These are phyloP conservation scores for Siphlonurus alternatus DNA, from an alignment of 2,888 invertebrate genomes.

Conservation along the genomic window DNA sequence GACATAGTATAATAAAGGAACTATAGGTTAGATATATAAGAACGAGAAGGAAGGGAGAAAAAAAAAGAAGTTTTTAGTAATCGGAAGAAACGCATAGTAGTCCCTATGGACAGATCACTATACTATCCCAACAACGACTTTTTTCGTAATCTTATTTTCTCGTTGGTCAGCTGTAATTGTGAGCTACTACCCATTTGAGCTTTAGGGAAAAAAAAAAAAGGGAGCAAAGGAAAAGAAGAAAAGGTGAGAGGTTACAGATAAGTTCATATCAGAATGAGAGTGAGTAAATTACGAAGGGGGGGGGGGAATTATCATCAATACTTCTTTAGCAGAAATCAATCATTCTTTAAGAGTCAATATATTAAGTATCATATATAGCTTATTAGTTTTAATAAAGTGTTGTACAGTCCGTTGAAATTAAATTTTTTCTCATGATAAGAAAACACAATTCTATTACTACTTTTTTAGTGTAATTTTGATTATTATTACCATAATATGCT, in stretches of 20 bases:
- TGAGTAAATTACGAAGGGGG: too few species aligned
- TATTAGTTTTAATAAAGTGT: too few species aligned
- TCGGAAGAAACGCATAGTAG: not conserved
- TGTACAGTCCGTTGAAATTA: too few species aligned
- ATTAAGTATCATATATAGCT: too few species aligned
- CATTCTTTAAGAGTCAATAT: too few species aligned
- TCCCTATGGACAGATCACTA: not conserved
- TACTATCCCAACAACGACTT: not conserved
- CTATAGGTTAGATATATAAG: not conserved
- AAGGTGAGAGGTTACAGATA: not conserved
- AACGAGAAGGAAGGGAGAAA: not conserved
- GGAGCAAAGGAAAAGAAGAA: not conserved
- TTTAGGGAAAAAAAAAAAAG: not conserved
- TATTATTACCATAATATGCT: too few species aligned
- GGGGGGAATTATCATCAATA: too few species aligned
- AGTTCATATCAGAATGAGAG: not conserved
- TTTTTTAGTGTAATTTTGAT: too few species aligned
- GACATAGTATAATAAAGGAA: not conserved
- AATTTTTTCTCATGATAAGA: too few species aligned
- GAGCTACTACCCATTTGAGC: slow-evolving; percentile 1
- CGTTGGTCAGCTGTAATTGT: slow-evolving; percentile 4
- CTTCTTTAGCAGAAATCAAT: too few species aligned
- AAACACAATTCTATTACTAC: too few species aligned
- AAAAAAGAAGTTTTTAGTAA: not conserved
- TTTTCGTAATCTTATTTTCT: slow-evolving; percentile 1